Percentiles rank a stretch among this genome's conserved stretches.
Conservation (phyloP, 2,113 vertebrate species). For the Albula glossodonta region DNA sequence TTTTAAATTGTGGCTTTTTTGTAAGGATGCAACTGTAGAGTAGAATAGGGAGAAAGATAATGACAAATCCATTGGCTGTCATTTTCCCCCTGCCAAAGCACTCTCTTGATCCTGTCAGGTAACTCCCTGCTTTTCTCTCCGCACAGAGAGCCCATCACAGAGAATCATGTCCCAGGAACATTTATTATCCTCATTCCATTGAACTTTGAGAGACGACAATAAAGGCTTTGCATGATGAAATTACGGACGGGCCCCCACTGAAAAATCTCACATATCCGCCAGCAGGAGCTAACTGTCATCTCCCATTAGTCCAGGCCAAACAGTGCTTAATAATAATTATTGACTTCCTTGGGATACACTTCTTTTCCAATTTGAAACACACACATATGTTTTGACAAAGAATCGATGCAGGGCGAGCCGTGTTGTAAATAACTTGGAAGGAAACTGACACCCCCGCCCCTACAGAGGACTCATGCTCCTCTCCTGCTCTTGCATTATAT, state of each 20-base stretch:
- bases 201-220: conserved; percentile 21
- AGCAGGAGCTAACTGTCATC: conserved; percentile 60
- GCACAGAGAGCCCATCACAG: conserved; percentile 6
- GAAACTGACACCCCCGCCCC: background rate
- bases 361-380: conserved; percentile 63
- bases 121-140: background rate
- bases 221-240: conserved; percentile 22
- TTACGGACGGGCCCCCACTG: conserved; percentile 53
- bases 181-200: conserved; percentile 6
- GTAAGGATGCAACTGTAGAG: background rate
- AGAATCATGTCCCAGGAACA: conserved; percentile 7
- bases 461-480: no score
- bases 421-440: background rate
- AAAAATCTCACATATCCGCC: conserved; percentile 50
- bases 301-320: conserved; percentile 63
- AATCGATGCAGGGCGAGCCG: conserved; percentile 51
- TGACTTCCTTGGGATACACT: conserved; percentile 68
- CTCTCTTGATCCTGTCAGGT: background rate
- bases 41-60: background rate
- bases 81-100: background rate
- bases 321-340: conserved; percentile 71
- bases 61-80: background rate
- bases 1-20: background rate
- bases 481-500: no score
- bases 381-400: conserved; percentile 61